Evolutionary conservation across 2,888 invertebrate genomes (phyloP), one percentile per base, ranked within the genome.

Genomic region (Belgica antarctica): DNA sequence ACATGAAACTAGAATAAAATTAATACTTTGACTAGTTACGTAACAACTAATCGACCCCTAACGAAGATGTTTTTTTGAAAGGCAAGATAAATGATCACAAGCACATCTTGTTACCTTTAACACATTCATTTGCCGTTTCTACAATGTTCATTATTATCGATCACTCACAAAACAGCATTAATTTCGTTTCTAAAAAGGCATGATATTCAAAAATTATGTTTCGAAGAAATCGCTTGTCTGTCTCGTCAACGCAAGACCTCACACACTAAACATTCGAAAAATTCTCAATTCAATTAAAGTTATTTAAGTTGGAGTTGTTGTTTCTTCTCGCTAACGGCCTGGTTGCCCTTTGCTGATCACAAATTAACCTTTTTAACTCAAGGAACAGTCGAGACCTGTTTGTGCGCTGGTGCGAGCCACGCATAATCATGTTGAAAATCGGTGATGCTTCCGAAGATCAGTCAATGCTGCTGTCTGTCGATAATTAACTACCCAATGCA

Each of bases 51-150:
- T n/a, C n/a, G n/a, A n/a, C 41, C 10, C 41, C 41, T 4, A 41
- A 41, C 10, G 41, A 41, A 41, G 41, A 41, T n/a, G 41, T 52
- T 52, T 52, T 8, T 68, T 57, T 68, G 34, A 68, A 57, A 68
- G 68, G 22, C 52, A 68, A 68, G 68, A 68, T 68, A 68, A 68
- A 68, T 68, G 68, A 68, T 68, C 57, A 22, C 24, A 57, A 34
- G 31, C 68, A 68, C 68, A 68, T 68, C 68, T 68, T 68, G 68
- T 68, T 68, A 68, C 68, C 68, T 66, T 22, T 63, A 63, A 63
- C 63, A 63, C 63, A 63, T 63, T 41, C 63, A 41, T 63, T 63
- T 22, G 24, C 25, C 24, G 19, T 8, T 25, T 46, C 57, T 57
- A 57, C n/a, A 68, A 68, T 57, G 68, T 19, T 68, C 68, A 68